phyloP scores from a whole-genome alignment of 2,888 invertebrate genomes.

The Dermolepida albohirtum region DNA sequence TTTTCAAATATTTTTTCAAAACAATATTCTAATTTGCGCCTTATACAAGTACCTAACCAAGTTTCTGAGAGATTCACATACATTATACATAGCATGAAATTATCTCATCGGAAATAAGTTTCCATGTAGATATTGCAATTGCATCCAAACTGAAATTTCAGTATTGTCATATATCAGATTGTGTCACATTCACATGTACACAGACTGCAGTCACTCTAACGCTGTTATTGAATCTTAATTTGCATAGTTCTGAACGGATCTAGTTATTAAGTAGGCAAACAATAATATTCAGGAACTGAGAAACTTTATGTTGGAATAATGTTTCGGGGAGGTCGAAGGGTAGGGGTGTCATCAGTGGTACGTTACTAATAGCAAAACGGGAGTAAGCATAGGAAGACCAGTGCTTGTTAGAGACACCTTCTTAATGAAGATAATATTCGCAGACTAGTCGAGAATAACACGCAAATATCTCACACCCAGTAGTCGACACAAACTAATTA shows the following conservation, averaged over 20 bases:
- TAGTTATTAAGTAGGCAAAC: conserved; percentile 35
- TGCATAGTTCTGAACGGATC: conserved; percentile 32
- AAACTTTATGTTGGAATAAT: conserved; percentile 18
- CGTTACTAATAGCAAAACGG: background rate
- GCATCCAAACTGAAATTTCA: background rate
- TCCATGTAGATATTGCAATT: too few species aligned
- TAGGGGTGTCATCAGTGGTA: background rate
- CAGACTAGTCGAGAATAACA: conserved; percentile 29
- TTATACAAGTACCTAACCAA: too few species aligned
- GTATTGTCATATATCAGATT: conserved; percentile 3
- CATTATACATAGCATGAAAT: too few species aligned
- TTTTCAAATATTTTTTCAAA: too few species aligned
- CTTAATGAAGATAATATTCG: conserved; percentile 47
- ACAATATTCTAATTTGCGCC: too few species aligned
- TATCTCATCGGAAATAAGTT: too few species aligned
- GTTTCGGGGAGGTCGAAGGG: background rate
- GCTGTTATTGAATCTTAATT: conserved; percentile 31
- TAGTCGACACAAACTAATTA: conserved; percentile 44
- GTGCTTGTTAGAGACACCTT: conserved; percentile 39
- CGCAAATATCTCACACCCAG: conserved; percentile 11
- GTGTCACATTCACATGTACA: background rate
- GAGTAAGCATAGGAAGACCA: background rate
- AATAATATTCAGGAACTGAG: conserved; percentile 26
- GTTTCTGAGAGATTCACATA: too few species aligned
- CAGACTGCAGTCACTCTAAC: conserved; percentile 7